phyloP scores from a whole-genome alignment of 2,797 vertebrate species.

The Gymnothorax javanicus region DNA sequence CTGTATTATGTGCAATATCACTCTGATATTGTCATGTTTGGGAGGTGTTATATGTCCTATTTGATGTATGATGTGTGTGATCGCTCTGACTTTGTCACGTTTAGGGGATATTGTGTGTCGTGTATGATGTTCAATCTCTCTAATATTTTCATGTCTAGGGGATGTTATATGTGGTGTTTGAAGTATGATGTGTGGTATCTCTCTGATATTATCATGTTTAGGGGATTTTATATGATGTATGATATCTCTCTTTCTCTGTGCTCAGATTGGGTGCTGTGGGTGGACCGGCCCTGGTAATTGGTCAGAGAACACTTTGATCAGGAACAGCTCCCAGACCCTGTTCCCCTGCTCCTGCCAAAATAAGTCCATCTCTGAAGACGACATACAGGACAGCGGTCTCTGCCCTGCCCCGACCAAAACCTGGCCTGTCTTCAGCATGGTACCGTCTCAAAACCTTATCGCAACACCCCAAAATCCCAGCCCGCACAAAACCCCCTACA shows the following conservation, averaged over 20 bases:
- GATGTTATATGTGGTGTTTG: too few species aligned
- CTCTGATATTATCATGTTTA: too few species aligned
- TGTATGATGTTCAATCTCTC: too few species aligned
- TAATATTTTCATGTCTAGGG: too few species aligned
- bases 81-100: too few species aligned
- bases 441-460: conserved; percentile 47
- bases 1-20: too few species aligned
- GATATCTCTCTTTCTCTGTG: neutral
- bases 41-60: neutral
- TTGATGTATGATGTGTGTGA: neutral
- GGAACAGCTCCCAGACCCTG: conserved; percentile 55
- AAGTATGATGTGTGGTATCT: neutral
- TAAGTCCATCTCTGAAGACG: conserved; percentile 31
- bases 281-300: conserved; percentile 83
- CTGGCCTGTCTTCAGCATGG: conserved; percentile 71
- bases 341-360: conserved; percentile 87
- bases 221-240: too few species aligned
- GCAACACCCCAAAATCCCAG: neutral
- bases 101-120: too few species aligned
- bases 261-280: conserved; percentile 86
- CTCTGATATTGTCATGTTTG: too few species aligned
- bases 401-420: conserved; percentile 55
- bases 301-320: conserved; percentile 75
- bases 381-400: conserved; percentile 59
- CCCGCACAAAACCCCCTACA: accelerated